phyloP scores from a whole-genome alignment of 2,113 vertebrate species.

The Neofelis nebulosa region DNA sequence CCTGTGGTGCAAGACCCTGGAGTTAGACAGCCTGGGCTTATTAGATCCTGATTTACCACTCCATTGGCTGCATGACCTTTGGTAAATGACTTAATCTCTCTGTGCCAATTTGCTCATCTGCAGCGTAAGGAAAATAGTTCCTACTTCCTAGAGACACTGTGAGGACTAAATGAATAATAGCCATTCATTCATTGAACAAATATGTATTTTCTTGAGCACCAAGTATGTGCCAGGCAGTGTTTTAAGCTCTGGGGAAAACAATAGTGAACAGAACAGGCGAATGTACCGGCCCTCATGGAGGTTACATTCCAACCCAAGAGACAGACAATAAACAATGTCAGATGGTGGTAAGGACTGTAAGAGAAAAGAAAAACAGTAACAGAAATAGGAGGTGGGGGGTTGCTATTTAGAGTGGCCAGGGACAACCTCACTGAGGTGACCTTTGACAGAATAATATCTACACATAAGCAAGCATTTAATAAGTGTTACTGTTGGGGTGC shows the following conservation, averaged over 20 bases:
- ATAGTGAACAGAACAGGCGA: neutral
- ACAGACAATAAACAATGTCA: neutral
- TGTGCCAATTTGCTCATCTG: neutral
- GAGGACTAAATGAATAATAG: neutral
- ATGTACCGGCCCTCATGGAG: neutral
- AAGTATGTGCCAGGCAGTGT: neutral
- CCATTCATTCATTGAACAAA: neutral
- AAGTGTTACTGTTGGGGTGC: neutral
- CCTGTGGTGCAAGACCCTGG: neutral
- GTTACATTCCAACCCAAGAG: neutral
- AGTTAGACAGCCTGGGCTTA: neutral
- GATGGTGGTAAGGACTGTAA: neutral
- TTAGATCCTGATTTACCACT: neutral
- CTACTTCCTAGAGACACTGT: neutral
- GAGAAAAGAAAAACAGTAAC: neutral
- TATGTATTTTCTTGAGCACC: neutral
- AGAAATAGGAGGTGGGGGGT: neutral
- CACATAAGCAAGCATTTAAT: neutral
- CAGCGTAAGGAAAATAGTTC: neutral
- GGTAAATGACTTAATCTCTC: neutral
- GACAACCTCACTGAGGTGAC: neutral
- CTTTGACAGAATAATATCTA: neutral
- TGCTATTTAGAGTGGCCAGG: neutral
- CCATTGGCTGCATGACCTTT: neutral
- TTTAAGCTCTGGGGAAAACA: neutral